Conservation (phyloP, 2,888 invertebrate species). For the Platypus cylindrus region DNA sequence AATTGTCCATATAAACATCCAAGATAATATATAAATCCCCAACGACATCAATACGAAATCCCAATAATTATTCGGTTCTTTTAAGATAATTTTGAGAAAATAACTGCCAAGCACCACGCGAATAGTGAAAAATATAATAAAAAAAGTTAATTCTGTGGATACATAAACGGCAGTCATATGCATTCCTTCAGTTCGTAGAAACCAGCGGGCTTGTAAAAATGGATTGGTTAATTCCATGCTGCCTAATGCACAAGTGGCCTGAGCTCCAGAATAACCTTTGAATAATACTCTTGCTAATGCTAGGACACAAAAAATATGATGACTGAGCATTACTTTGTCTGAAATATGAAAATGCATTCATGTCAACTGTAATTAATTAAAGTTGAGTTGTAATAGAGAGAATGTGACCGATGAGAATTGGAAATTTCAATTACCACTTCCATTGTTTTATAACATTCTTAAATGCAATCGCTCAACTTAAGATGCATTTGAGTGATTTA, state of each 20-base stretch:
- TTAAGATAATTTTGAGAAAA: conserved; percentile 35
- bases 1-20: conserved; percentile 29
- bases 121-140: conserved; percentile 37
- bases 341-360: conserved; percentile 2
- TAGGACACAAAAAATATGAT: conserved; percentile 41
- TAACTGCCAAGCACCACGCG: conserved; percentile 43
- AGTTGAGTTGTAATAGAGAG: no score
- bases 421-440: no score
- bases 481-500: background rate
- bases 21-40: conserved; percentile 30
- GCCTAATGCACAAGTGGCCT: conserved; percentile 42
- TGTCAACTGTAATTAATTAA: no score
- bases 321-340: conserved; percentile 38
- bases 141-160: conserved; percentile 39
- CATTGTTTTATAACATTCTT: no score
- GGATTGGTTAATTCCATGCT: conserved; percentile 51
- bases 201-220: conserved; percentile 49
- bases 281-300: conserved; percentile 41
- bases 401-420: no score
- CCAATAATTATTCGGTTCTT: conserved; percentile 34
- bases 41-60: conserved; percentile 26
- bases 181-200: conserved; percentile 40
- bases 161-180: conserved; percentile 36
- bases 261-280: conserved; percentile 39
- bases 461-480: background rate